Evolutionary conservation across 2,888 invertebrate genomes (phyloP), one percentile per base, ranked within the genome.

Genomic region (Caenorhabditis macrosperma): DNA sequence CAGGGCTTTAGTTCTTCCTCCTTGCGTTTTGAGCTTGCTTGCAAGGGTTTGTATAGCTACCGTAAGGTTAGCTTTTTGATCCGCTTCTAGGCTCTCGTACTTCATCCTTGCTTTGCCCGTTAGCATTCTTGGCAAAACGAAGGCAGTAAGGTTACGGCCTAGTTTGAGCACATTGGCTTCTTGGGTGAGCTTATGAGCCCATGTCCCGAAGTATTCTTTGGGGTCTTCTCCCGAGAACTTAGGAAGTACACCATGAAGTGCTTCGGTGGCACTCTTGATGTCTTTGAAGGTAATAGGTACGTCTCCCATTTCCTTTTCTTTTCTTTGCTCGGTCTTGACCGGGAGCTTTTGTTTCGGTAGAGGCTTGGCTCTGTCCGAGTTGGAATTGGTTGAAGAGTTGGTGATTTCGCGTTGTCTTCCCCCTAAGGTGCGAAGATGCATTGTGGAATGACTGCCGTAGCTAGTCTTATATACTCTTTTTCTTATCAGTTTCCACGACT

Each of bases 181-280:
- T 9, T n/a, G 0, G 1, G 6, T 26, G 7, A 22, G 44, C 7
- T 26, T 41, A 1, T 26, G 5, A 2, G 41, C 44, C 44, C 41
- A 60, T 1, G 15, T 4, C 4, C 9, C 26, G 28, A 44, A 60
- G 1, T 12, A n/a, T 15, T 44, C 44, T 1, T 41, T 28, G 6
- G 28, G 17, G 3, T 44, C n/a, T 6, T 60, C 59, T 9, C 59
- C 59, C 4, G 59, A 7, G 28, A 60, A 60, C 28, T 60, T 60
- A 1, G 41, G 41, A 1, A 44, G 0, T 1, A n/a, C n/a, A 1
- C n/a, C 2, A 3, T 5, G 5, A 2, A 60, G 17, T 0, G 59
- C 41, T 0, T 41, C 59, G 2, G 59, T 44, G 1, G 59, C 59
- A 1, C 0, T 1, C n/a, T 60, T 60, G 10, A 60, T 60, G 35